Percentiles rank a stretch among this genome's conserved stretches.
These are phyloP conservation scores for Platynereis dumerilii DNA, from an alignment of 2,888 invertebrate genomes.

Conservation along the genomic window DNA sequence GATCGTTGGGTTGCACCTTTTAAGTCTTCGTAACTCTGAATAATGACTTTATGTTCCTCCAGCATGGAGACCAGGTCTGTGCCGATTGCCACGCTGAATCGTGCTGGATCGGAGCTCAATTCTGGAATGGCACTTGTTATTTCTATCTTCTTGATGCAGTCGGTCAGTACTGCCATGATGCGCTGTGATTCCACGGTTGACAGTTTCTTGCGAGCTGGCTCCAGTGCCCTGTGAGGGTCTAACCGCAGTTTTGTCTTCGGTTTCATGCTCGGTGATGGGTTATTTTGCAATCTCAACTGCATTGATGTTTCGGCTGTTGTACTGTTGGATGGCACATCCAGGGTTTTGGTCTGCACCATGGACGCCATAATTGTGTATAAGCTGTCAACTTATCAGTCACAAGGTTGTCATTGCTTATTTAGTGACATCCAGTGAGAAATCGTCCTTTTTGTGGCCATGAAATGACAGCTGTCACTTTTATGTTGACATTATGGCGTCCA, in stretches of 20 bases:
- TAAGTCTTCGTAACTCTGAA: slow-evolving; percentile 53
- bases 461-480: no score
- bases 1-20: slow-evolving; percentile 32
- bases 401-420: no score
- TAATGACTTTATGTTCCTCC: slow-evolving; percentile 50
- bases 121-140: slow-evolving; percentile 54
- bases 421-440: no score
- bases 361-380: no score
- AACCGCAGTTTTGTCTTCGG: slow-evolving; percentile 33
- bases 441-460: no score
- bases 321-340: no score
- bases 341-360: no score
- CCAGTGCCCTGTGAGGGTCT: slow-evolving; percentile 58
- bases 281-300: no score
- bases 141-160: slow-evolving; percentile 54
- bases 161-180: slow-evolving; percentile 61
- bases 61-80: slow-evolving; percentile 51
- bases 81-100: slow-evolving; percentile 53
- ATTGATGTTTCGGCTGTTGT: no score
- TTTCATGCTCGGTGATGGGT: slow-evolving; percentile 7
- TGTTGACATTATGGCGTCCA: no score
- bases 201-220: slow-evolving; percentile 61
- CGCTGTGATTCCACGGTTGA: slow-evolving; percentile 61
- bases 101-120: slow-evolving; percentile 52
- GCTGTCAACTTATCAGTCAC: no score